Evolutionary conservation across 2,888 invertebrate species (phyloP), one percentile per base, ranked within the genome.

Genomic region (Stictocephala bisonia): DNA sequence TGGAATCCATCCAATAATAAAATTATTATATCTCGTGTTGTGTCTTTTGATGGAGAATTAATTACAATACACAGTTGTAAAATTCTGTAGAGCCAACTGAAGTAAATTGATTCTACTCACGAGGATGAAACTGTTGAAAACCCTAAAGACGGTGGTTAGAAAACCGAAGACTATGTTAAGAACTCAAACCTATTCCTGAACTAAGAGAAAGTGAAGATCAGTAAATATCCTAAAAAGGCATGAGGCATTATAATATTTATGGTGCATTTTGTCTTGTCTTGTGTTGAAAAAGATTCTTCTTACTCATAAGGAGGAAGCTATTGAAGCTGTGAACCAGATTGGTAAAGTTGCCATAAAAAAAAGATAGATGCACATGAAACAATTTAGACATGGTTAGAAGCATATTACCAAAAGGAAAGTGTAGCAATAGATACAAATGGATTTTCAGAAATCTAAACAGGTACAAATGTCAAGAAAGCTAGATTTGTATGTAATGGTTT

Each of bases 381-480:
- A 27, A 71, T 73, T 24, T 26, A 66, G n/a, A 77, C 77, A 2
- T 79, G 78, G 67, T 11, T 15, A 22, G 40, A 18, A 11, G n/a
- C 71, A 29, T 26, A 70, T 50, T 50, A 69, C 3, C 58, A 58
- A n/a, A 3, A 41, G 22, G 44, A 50, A 29, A 11, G 53, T 40
- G 73, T 64, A 11, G 73, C 64, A 1, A 73, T 75, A 22, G 75
- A 72, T 4, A 73, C 73, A 15, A 73, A 73, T 22, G 71, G 73
- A 73, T 58, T 73, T 20, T 75, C 71, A 27, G 29, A 67, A 35
- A 71, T 67, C 7, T 73, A 75, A 35, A 20, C 53, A 15, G 75
- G 73, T 67, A 71, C 71, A 15, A 40, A 11, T n/a, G n/a, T n/a
- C n/a, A n/a, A 75, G 66, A 44, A 75, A 73, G 56, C 70, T 67